Evolutionary conservation across 2,888 invertebrate genomes (phyloP), one percentile per base, ranked within the genome.

Genomic region (Listrodromus nycthemerus): DNA sequence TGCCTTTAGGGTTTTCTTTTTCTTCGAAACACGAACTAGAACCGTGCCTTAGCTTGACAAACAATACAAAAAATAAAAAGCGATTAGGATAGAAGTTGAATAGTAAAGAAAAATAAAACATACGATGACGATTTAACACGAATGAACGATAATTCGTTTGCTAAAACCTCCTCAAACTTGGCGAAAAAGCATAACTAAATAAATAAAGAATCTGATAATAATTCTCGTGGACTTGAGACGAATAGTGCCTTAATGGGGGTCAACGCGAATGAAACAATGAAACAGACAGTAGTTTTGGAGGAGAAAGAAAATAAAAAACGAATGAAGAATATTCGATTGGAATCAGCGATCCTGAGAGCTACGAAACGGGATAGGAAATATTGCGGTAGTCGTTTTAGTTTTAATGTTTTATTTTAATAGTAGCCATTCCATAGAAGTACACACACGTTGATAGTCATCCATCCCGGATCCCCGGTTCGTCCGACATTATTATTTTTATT

Each of bases 11-110:
- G 88, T 88, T 86, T 88, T 88, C 84, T 87, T 86, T 78, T 83
- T 76, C 76, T 88, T 87, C 82, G 87, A 75, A 75, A 82, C 81
- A 75, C 78, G 69, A 77, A 84, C 80, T 92, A 91, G 90, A 86
- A 90, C 79, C 91, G 92, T 93, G 93, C 93, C 93, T 93, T 93
- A 93, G 91, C 88, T 83, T 80, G 70, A 63, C 55, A 71, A 83
- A 80, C 41, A 71, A 33, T 50, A 21, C 48, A 33, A 80, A 70
- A 21, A 50, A 75, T 24, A 21, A 73, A 71, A 19, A 63, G 30
- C 41, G 16, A 45, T 27, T 41, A 77, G 55, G 48, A 69, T 70
- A 52, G 50, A 37, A 27, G 73, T 83, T 84, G 52, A 83, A 84
- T 63, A 63, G 52, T 27, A 63, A 77, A 13, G 55, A 48, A 74